These are phyloP conservation scores for Drosophila arawakana DNA, from an alignment of 1,140 invertebrate genomes.

Conservation along the genomic window DNA sequence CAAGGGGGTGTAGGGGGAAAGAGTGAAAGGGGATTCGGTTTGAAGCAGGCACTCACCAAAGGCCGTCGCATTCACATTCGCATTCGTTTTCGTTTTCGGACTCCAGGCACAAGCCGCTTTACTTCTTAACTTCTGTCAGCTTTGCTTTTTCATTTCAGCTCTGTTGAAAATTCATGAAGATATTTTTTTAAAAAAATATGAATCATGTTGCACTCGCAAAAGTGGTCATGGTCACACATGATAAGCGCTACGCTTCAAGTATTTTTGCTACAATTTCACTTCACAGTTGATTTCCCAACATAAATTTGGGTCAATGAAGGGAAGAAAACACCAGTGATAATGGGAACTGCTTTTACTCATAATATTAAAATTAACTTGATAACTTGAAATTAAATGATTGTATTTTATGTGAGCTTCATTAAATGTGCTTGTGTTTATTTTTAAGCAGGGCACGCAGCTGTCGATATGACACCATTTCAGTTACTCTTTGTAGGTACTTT, in stretches of 20 bases:
- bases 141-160: conserved; percentile 50
- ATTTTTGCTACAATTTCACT: neutral
- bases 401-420: no score
- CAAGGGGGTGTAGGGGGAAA: conserved; percentile 1
- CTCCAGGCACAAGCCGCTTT: conserved; percentile 64
- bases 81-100: conserved; percentile 21
- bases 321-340: no score
- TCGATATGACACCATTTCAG: neutral
- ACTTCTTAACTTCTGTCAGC: conserved; percentile 69
- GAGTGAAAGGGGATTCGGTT: neutral
- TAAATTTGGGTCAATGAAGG: neutral
- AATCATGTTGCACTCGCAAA: conserved; percentile 22
- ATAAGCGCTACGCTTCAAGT: conserved; percentile 13
- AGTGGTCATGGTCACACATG: conserved; percentile 17
- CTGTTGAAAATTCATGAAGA: conserved; percentile 53
- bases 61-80: conserved; percentile 13
- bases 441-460: conserved; percentile 5
- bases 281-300: neutral
- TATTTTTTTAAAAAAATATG: conserved; percentile 25
- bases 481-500: conserved; percentile 7
- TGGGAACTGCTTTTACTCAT: no score
- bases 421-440: no score
- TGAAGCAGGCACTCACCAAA: conserved; percentile 7
- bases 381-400: no score
- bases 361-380: no score